Conservation (phyloP, 1,140 invertebrate species). For the Pemphigus obesinymphae region DNA sequence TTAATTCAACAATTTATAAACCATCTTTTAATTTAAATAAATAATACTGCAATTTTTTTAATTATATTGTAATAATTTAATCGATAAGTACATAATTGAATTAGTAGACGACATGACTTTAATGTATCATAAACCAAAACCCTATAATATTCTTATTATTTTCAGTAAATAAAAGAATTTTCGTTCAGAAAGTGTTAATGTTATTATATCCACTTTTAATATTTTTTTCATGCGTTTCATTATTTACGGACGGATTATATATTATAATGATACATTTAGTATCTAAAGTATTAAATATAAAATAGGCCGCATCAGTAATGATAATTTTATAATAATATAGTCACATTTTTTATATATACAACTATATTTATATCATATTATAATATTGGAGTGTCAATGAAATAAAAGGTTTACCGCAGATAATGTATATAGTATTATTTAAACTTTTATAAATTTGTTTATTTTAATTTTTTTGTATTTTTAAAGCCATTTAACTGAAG, state of each 20-base stretch:
- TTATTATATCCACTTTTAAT: not conserved
- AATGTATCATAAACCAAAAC: slow-evolving; percentile 13
- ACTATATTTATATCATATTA: too few species aligned
- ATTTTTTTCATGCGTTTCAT: not conserved
- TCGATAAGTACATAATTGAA: slow-evolving; percentile 22
- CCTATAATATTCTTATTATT: not conserved
- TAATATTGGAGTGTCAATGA: not conserved
- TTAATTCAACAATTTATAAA: not conserved
- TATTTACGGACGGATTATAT: slow-evolving; percentile 26
- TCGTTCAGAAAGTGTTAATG: not conserved
- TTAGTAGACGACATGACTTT: slow-evolving; percentile 13
- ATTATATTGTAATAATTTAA: slow-evolving; percentile 1
- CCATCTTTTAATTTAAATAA: not conserved
- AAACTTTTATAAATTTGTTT: not conserved
- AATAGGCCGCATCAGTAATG: not conserved
- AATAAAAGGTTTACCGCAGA: not conserved
- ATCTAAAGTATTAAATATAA: not conserved
- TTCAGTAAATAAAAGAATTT: slow-evolving; percentile 7
- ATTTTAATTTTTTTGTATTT: not conserved
- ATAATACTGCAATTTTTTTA: slow-evolving; percentile 24
- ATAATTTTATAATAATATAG: not conserved
- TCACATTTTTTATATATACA: not conserved
- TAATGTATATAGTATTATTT: not conserved
- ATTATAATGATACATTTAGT: not conserved
- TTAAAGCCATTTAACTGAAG: not conserved